Evolutionary conservation across 2,113 vertebrate species (phyloP).

Genomic region (Callopanchax toddi): DNA sequence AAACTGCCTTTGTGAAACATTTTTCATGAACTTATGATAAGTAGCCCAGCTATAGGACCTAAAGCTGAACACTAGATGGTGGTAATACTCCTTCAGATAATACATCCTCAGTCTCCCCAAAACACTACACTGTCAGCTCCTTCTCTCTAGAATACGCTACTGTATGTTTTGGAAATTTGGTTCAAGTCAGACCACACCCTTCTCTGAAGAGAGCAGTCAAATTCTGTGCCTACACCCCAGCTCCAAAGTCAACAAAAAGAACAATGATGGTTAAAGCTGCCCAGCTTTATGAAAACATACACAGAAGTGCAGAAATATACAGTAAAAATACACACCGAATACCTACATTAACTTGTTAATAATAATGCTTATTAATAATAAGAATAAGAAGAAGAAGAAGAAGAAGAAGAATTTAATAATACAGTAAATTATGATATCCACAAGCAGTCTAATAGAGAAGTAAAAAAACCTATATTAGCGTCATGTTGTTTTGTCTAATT

Average conservation of each 20-base stretch:
- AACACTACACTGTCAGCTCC: conserved; percentile 3
- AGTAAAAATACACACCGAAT: not conserved
- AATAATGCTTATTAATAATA: no score
- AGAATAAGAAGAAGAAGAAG: no score
- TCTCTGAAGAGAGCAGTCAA: conserved; percentile 40
- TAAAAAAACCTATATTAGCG: no score
- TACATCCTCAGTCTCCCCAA: not conserved
- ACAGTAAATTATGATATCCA: no score
- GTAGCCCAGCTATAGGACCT: conserved; percentile 4
- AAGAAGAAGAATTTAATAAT: no score
- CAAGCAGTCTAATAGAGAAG: no score
- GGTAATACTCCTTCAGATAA: conserved; percentile 36
- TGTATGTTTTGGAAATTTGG: conserved; percentile 56
- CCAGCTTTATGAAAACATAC: conserved; percentile 29
- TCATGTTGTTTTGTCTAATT: no score
- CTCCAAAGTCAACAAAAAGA: conserved; percentile 57
- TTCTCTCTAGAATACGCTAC: not conserved
- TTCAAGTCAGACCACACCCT: conserved; percentile 66
- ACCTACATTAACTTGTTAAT: no score
- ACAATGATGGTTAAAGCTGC: conserved; percentile 44
- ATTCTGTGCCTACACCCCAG: conserved; percentile 27
- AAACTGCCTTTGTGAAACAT: not conserved
- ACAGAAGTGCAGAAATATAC: conserved; percentile 4
- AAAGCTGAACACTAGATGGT: conserved; percentile 72
- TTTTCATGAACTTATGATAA: not conserved